Conservation (phyloP, 2,888 invertebrate species). For the Apamea anceps region DNA sequence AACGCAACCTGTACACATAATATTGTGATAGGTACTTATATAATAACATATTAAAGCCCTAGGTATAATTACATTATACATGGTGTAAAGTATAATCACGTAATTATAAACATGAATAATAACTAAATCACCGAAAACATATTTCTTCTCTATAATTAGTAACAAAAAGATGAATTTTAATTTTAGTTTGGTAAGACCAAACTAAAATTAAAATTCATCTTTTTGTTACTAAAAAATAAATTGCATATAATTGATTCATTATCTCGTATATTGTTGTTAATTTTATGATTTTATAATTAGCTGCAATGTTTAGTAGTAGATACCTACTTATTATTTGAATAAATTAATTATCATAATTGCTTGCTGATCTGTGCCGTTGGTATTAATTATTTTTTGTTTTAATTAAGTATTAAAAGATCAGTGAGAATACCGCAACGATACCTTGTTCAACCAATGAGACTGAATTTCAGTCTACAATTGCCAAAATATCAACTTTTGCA, state of each 20-base stretch:
- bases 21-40: too few relatives aligned
- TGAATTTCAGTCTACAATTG: background rate
- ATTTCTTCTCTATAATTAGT: background rate
- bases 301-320: conserved; percentile 12
- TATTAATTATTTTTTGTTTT: conserved; percentile 11
- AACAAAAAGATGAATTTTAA: too few relatives aligned
- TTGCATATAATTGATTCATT: conserved; percentile 24
- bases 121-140: background rate
- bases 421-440: background rate
- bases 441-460: background rate
- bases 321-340: conserved; percentile 33
- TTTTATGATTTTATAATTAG: conserved; percentile 15
- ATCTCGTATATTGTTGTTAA: background rate
- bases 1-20: background rate
- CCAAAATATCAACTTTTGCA: background rate
- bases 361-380: background rate
- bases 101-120: background rate
- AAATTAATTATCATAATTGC: conserved; percentile 31
- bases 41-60: too few relatives aligned
- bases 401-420: conserved; percentile 1
- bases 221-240: background rate
- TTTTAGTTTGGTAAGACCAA: background rate
- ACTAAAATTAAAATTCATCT: background rate
- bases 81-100: background rate
- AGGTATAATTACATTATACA: background rate